Base-by-base conservation (phyloP, 2,888 invertebrate genomes). In the Spodoptera littoralis region DNA sequence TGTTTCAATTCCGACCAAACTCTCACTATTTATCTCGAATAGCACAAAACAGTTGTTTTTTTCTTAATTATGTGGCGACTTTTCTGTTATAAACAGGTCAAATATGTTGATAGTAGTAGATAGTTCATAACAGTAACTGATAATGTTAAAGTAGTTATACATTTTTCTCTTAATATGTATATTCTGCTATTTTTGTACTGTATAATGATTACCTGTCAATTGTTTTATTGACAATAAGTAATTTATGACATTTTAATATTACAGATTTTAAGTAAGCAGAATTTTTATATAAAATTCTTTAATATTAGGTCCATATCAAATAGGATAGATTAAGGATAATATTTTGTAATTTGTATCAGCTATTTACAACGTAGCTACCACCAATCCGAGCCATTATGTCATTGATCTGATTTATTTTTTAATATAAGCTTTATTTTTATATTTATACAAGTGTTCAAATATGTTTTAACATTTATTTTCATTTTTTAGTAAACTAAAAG, bases 321-420 rank as follows among this genome's bases (percentile, higher is more conserved):
- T 74, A 75, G 65, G 64, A 30, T 78, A 75, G 73, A 30, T 27
- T 79, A 80, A 80, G 78, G 27, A 63, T 51, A 66, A 67, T 68
- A 72, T 76, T 76, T 80, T 68, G 44, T 70, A 73, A 69, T 48
- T 44, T 61, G 45, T 60, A 55, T 60, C 57, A 53, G 65, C 65
- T 76, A 75, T 64, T 59, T 65, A 45, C 72, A 77, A 71, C 70
- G 57, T 84, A 77, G 60, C 65, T 65, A 83, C 81, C 79, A 86
- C 71, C 77, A 93, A 94, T 94, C 94, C 94, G 94, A 94, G 93
- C 94, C 94, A 94, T 91, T 92, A 84, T 86, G 61, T 63, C 75
- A 78, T 65, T 68, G 68, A 77, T 80, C 76, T 82, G 76, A 76
- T 83, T 80, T 77, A 62, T 77, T 79, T 75, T 82, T 72, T 41